These are phyloP conservation scores for Pachymerium ferrugineum DNA, from an alignment of 2,888 invertebrate genomes.

Conservation along the genomic window DNA sequence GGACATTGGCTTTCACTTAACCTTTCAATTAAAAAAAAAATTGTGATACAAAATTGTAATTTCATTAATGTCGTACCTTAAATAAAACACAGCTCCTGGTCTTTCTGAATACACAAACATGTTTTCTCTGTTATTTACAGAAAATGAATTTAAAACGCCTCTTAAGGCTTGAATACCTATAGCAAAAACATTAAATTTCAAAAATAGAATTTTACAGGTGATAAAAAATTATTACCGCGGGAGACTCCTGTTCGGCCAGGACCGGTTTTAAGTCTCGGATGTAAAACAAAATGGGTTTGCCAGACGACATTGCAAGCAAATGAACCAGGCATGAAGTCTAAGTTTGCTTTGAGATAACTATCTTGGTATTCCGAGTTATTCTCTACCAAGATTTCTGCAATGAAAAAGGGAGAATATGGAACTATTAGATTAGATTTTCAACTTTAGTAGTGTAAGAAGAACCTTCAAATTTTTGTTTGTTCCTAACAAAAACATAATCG, in stretches of 20 bases:
- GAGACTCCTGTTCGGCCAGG: constrained; percentile 39
- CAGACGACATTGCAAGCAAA: constrained; percentile 70
- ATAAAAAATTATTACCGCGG: constrained; percentile 40
- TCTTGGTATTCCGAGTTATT: constrained; percentile 35
- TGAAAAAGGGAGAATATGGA: not conserved
- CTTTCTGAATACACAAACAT: constrained; percentile 68
- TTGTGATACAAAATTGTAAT: too few relatives aligned
- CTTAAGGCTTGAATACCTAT: constrained; percentile 55
- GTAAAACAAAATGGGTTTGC: constrained; percentile 62
- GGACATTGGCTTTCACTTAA: constrained; percentile 49
- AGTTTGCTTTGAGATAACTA: constrained; percentile 47
- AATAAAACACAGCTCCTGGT: constrained; percentile 45
- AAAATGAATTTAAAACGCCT: constrained; percentile 61
- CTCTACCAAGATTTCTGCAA: constrained; percentile 10
- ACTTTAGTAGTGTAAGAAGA: too few relatives aligned
- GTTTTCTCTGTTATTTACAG: constrained; percentile 65
- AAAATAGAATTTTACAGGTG: not conserved
- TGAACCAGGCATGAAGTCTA: constrained; percentile 59
- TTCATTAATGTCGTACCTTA: too few relatives aligned
- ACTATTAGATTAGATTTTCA: too few relatives aligned
- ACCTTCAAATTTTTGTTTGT: not conserved
- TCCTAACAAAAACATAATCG: constrained; percentile 30
- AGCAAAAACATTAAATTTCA: constrained; percentile 3
- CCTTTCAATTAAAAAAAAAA: constrained; percentile 40
- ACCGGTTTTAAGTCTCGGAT: constrained; percentile 61